These are phyloP conservation scores for Choloepus hoffmanni DNA, from an alignment of 2,113 vertebrate species.

Conservation along the genomic window DNA sequence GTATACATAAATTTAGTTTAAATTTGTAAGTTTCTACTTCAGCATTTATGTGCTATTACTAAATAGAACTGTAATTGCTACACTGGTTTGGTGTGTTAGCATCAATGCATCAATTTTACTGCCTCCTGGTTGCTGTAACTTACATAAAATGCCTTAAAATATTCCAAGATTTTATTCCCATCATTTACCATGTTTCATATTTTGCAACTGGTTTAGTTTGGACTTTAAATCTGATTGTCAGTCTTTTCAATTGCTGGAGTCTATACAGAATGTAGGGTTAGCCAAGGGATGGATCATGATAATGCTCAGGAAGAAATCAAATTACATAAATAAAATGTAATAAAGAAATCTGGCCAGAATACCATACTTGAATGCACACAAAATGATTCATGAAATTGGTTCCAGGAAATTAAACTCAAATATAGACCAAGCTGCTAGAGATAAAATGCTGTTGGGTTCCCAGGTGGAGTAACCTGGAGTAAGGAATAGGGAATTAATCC, in stretches of 20 bases:
- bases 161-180: slow-evolving; percentile 72
- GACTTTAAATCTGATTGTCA: slow-evolving; percentile 52
- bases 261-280: slow-evolving; percentile 31
- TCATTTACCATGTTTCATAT: slow-evolving; percentile 46
- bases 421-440: slow-evolving; percentile 12
- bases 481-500: neutral
- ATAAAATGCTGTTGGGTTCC: slow-evolving; percentile 30
- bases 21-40: slow-evolving; percentile 48
- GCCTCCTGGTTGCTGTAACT: slow-evolving; percentile 69
- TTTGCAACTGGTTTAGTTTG: slow-evolving; percentile 62
- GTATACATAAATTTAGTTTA: slow-evolving; percentile 56
- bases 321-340: slow-evolving; percentile 61
- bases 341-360: slow-evolving; percentile 49
- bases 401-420: slow-evolving; percentile 68
- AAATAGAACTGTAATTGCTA: slow-evolving; percentile 80
- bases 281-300: neutral
- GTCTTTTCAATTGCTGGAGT: slow-evolving; percentile 58
- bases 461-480: neutral
- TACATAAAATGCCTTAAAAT: slow-evolving; percentile 77
- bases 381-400: slow-evolving; percentile 61
- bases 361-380: slow-evolving; percentile 33
- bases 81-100: slow-evolving; percentile 48
- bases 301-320: slow-evolving; percentile 46
- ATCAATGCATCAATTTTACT: slow-evolving; percentile 74
- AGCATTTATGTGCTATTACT: slow-evolving; percentile 70